Conservation (phyloP, 1,140 invertebrate genomes). For the Cryptotermes secundus region DNA sequence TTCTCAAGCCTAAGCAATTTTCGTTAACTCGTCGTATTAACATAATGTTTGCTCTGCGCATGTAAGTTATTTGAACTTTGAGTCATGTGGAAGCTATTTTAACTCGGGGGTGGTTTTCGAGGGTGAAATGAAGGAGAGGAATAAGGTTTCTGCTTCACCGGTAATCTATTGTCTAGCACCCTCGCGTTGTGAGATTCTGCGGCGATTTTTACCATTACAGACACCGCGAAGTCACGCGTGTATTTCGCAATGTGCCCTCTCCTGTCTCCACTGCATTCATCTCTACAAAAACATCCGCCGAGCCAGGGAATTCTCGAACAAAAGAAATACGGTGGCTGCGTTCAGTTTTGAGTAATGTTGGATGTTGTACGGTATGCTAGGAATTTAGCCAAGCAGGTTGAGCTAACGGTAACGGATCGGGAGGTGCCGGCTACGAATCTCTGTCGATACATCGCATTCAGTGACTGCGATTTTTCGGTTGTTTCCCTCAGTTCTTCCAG, state of each 20-base stretch:
- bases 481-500: too few species aligned
- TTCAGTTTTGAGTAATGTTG: too few species aligned
- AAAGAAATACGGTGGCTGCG: too few species aligned
- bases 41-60: not conserved
- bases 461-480: too few species aligned
- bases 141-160: constrained; percentile 11
- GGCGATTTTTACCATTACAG: constrained; percentile 13
- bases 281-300: not conserved
- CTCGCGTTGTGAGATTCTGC: not conserved
- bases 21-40: not conserved
- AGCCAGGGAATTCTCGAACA: not conserved
- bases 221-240: constrained; percentile 7
- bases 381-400: too few species aligned
- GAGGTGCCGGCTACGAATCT: too few species aligned
- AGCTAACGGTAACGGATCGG: too few species aligned
- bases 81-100: constrained; percentile 19
- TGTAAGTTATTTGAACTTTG: constrained; percentile 10
- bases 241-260: not conserved
- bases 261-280: not conserved
- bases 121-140: constrained; percentile 2
- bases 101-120: constrained; percentile 8
- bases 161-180: constrained; percentile 16
- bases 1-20: too few species aligned
- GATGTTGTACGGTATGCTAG: too few species aligned
- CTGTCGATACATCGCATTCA: too few species aligned